phyloP scores from a whole-genome alignment of 53 echinoderm and acorn worm species.

The Mesocentrotus franciscanus region DNA sequence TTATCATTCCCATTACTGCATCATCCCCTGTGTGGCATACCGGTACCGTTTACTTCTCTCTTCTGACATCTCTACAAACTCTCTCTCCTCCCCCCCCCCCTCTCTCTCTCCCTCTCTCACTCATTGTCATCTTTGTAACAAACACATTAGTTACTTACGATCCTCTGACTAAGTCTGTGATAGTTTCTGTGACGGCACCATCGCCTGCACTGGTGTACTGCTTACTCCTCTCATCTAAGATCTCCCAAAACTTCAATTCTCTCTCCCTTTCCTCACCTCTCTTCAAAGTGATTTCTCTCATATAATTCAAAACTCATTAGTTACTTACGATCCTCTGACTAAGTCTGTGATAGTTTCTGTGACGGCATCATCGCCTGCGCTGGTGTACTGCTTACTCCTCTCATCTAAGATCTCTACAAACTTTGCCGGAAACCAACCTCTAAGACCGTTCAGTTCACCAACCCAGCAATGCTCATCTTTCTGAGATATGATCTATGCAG shows the following conservation, averaged over 20 bases:
- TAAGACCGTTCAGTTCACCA: slow-evolving; percentile 95
- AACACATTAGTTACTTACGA: slow-evolving; percentile 72
- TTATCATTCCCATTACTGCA: too few relatives aligned
- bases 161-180: slow-evolving; percentile 95
- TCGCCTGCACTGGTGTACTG: slow-evolving; percentile 94
- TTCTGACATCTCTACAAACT: not conserved
- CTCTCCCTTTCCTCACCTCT: not conserved
- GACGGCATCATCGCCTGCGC: slow-evolving; percentile 93
- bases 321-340: slow-evolving; percentile 95
- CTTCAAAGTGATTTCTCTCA: not conserved
- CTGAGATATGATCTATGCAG: slow-evolving; percentile 95
- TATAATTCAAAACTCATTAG: not conserved
- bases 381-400: slow-evolving; percentile 98
- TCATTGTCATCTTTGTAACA: too few relatives aligned
- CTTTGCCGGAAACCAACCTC: slow-evolving; percentile 96
- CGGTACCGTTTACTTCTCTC: too few relatives aligned
- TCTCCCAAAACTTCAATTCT: slow-evolving; percentile 91
- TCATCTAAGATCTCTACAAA: slow-evolving; percentile 98
- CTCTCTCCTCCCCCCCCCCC: not conserved
- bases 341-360: slow-evolving; percentile 99
- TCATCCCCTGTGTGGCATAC: too few relatives aligned
- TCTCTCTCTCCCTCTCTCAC: not conserved
- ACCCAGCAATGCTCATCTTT: slow-evolving; percentile 99
- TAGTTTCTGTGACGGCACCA: slow-evolving; percentile 92
- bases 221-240: slow-evolving; percentile 94